Percentiles rank a stretch among this genome's conserved stretches.
Evolutionary conservation across 1,140 invertebrate genomes (phyloP).

Genomic region (Parasteatoda tepidariorum): DNA sequence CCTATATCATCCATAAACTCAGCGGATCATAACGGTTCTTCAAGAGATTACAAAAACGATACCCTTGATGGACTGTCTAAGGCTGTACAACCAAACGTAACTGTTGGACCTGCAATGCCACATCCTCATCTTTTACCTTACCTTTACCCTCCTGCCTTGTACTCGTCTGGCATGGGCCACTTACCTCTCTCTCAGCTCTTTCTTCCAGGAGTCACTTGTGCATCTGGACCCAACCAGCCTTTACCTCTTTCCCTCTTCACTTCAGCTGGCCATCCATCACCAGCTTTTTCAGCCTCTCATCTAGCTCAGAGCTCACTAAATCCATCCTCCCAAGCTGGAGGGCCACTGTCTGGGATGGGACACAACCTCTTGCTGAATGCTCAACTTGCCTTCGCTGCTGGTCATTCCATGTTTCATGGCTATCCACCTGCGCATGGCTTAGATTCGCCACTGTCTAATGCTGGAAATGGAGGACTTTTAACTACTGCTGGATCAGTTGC

Average conservation of each 20-base stretch:
- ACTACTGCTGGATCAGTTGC: not conserved
- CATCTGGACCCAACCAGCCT: conserved; percentile 61
- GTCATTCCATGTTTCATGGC: conserved; percentile 80
- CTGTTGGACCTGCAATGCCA: conserved; percentile 86
- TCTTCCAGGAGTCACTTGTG: conserved; percentile 71
- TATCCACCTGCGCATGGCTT: conserved; percentile 63
- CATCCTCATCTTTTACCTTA: conserved; percentile 81
- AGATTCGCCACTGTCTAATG: not conserved
- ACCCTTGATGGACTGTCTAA: conserved; percentile 45
- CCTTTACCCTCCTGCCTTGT: conserved; percentile 85
- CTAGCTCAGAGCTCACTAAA: conserved; percentile 67
- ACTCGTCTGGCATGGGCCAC: conserved; percentile 71
- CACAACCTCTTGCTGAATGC: conserved; percentile 85
- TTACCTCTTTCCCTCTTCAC: conserved; percentile 62
- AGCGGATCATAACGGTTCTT: conserved; percentile 26
- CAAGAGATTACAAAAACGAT: conserved; percentile 37
- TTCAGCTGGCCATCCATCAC: conserved; percentile 52
- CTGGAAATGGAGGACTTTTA: conserved; percentile 64
- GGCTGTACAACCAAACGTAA: conserved; percentile 39
- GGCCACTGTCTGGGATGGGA: conserved; percentile 72
- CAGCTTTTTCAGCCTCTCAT: conserved; percentile 63
- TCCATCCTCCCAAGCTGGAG: conserved; percentile 66
- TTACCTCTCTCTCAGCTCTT: conserved; percentile 73
- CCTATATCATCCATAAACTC: conserved; percentile 17
- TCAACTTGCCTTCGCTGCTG: conserved; percentile 81